Evolutionary conservation across 2,797 vertebrate species (phyloP).

Genomic region (Aldrovandia affinis): DNA sequence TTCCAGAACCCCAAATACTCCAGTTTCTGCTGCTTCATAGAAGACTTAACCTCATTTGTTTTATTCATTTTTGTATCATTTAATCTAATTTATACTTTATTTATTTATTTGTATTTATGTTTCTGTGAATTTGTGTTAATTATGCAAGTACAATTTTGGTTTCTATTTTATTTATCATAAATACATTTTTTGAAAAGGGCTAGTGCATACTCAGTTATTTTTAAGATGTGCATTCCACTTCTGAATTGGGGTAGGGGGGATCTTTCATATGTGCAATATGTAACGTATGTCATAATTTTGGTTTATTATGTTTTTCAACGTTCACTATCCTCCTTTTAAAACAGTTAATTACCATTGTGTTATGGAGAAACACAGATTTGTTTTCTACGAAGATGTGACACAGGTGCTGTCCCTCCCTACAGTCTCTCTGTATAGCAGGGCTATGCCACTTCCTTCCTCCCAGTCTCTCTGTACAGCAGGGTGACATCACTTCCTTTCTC

Average conservation of each 20-base stretch:
- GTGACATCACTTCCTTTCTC: background rate
- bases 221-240: background rate
- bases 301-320: background rate
- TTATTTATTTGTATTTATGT: constrained; percentile 18
- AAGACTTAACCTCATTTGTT: background rate
- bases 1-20: constrained; percentile 2
- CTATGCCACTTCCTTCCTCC: background rate
- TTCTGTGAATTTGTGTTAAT: background rate
- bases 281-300: background rate
- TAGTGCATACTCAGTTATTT: background rate
- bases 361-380: too few species aligned
- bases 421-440: background rate
- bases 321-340: background rate
- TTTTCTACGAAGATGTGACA: background rate
- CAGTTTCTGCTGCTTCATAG: background rate
- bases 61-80: constrained; percentile 14
- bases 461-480: background rate
- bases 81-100: background rate
- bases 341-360: too few species aligned
- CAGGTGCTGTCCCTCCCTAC: background rate
- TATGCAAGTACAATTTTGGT: background rate
- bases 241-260: background rate
- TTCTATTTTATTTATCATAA: constrained; percentile 16
- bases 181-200: background rate
- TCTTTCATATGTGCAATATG: background rate